Evolutionary conservation across 2,888 invertebrate species (phyloP), one percentile per base, ranked within the genome.

Genomic region (Cataglyphis livida): DNA sequence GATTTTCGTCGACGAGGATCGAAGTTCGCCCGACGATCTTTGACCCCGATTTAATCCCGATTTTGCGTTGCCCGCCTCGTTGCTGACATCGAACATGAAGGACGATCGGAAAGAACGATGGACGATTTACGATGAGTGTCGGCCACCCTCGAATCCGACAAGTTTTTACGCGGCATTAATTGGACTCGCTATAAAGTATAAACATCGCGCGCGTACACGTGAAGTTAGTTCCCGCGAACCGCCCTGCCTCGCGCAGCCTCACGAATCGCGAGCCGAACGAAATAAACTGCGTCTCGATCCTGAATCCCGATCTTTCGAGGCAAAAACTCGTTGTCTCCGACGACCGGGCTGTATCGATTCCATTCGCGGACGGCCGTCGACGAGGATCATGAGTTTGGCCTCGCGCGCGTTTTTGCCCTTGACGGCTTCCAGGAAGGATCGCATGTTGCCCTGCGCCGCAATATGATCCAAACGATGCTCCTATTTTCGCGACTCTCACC

Each of bases 271-370:
- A 85, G 78, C 85, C 87, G 82, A 88, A 90, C 91, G 90, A 92
- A 93, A 93, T 93, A 92, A 93, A 93, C 91, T 91, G 88, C 87
- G 7, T 51, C 48, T 51, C 48, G 89, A 89, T 83, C n/a, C 7
- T n/a, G 48, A 18, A 54, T 28, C 88, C 85, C 88, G 85, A 90
- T 61, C 57, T 83, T 32, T 73, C 86, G 86, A 25, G 25, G 87
- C 93, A 94, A 94, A 94, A 94, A 94, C 94, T 94, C 93, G 94
- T 94, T 93, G 94, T 94, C 94, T 93, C 91, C 89, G 89, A 86
- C 78, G 68, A 74, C 74, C 51, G 48, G 25, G 76, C 64, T 74
- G 85, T 90, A 91, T 92, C 89, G 90, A 89, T 91, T 90, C 79
- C n/a, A 44, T 18, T 78, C 44, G 54, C 51, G 71, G 51, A 65